Conservation (phyloP, 2,113 vertebrate genomes). For the Strigops habroptila region DNA sequence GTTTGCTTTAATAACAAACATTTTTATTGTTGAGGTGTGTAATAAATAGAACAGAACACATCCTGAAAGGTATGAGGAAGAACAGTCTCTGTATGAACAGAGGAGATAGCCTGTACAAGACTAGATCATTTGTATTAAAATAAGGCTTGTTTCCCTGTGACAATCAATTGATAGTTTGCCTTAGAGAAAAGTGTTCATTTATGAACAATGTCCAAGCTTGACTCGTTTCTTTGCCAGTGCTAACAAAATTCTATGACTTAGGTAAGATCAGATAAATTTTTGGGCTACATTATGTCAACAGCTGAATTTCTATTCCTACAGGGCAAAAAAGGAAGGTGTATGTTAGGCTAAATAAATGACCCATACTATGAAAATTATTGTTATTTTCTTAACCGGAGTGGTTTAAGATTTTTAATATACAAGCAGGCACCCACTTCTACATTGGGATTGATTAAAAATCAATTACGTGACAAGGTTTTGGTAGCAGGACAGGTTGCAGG, state of each 20-base stretch:
- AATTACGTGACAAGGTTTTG: neutral
- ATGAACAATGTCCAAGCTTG: neutral
- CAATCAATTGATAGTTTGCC: neutral
- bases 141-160: neutral
- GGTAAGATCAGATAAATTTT: neutral
- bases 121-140: neutral
- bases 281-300: neutral
- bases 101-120: neutral
- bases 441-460: neutral
- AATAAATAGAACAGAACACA: constrained; percentile 1
- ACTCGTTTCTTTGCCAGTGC: neutral
- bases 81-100: neutral
- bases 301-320: neutral
- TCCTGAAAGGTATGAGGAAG: neutral
- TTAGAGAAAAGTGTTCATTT: neutral
- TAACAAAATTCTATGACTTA: neutral
- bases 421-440: neutral
- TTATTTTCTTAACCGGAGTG: neutral
- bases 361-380: neutral
- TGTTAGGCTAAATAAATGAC: neutral
- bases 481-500: neutral
- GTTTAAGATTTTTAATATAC: neutral
- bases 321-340: neutral
- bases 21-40: neutral
- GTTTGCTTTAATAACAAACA: constrained; percentile 23